phyloP scores from a whole-genome alignment of 2,888 invertebrate genomes.

The Tanypteryx hageni region DNA sequence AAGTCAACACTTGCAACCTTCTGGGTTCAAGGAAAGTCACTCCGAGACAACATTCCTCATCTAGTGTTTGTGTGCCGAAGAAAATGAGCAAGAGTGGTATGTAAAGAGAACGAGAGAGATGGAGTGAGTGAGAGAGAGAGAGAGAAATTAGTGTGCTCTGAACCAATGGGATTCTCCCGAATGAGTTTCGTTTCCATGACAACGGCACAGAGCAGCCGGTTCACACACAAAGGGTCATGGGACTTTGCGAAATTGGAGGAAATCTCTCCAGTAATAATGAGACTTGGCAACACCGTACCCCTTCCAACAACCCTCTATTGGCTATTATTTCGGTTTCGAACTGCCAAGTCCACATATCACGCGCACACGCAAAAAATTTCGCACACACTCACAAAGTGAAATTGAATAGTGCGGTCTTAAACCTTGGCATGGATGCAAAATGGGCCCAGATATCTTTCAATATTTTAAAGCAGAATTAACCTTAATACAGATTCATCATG shows the following conservation, averaged over 20 bases:
- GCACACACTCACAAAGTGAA: background rate
- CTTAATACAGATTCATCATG: too few species aligned
- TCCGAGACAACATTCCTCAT: background rate
- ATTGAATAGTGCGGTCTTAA: background rate
- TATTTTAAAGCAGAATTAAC: too few species aligned
- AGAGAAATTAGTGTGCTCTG: background rate
- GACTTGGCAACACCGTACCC: background rate
- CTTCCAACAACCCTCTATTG: background rate
- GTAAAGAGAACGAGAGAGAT: background rate
- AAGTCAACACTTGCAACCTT: background rate
- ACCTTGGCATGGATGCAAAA: background rate
- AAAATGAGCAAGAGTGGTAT: background rate
- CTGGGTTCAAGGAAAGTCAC: background rate
- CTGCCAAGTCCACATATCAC: conserved; percentile 1
- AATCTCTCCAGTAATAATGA: background rate
- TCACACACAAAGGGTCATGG: conserved; percentile 28
- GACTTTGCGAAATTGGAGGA: background rate
- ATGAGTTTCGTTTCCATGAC: conserved; percentile 16
- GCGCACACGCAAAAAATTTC: background rate
- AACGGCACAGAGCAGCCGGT: conserved; percentile 21
- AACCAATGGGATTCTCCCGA: background rate
- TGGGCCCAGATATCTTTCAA: too few species aligned
- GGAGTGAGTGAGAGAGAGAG: background rate
- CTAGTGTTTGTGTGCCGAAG: background rate
- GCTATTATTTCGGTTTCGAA: background rate